phyloP scores from a whole-genome alignment of 2,888 invertebrate species.

The Agrochola lota region DNA sequence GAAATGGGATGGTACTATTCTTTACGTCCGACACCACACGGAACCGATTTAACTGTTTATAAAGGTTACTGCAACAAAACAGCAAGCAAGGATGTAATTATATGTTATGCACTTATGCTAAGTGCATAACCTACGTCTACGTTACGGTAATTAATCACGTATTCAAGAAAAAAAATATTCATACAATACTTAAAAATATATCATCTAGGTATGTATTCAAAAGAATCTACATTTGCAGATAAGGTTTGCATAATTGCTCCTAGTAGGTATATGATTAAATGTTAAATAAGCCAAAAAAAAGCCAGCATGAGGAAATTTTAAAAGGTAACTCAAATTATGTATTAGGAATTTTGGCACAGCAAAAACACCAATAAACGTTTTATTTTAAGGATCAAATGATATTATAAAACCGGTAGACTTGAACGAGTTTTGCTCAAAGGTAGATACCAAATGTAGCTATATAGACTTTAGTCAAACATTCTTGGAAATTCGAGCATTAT shows the following conservation, averaged over 20 bases:
- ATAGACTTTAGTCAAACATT: neutral
- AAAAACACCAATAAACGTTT: neutral
- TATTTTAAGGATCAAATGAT: neutral
- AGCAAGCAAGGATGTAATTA: too few species aligned
- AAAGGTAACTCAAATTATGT: neutral
- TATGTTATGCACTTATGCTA: too few species aligned
- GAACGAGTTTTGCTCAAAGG: neutral
- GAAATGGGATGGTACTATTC: too few species aligned
- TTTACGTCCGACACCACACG: too few species aligned
- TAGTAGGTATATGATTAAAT: neutral
- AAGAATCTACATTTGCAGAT: neutral
- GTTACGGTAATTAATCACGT: constrained; percentile 1
- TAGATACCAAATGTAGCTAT: neutral
- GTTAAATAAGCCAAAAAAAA: neutral
- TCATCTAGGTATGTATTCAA: neutral
- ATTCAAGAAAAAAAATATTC: neutral
- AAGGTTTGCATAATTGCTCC: too few species aligned
- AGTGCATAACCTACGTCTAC: neutral
- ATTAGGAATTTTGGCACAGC: neutral
- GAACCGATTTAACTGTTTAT: too few species aligned
- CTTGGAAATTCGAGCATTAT: too few species aligned
- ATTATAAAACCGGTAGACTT: neutral
- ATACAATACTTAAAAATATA: neutral
- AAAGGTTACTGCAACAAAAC: too few species aligned
- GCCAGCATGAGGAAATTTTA: neutral